phyloP scores from a whole-genome alignment of 2,797 vertebrate genomes.

The Notoglanidium macrostoma region DNA sequence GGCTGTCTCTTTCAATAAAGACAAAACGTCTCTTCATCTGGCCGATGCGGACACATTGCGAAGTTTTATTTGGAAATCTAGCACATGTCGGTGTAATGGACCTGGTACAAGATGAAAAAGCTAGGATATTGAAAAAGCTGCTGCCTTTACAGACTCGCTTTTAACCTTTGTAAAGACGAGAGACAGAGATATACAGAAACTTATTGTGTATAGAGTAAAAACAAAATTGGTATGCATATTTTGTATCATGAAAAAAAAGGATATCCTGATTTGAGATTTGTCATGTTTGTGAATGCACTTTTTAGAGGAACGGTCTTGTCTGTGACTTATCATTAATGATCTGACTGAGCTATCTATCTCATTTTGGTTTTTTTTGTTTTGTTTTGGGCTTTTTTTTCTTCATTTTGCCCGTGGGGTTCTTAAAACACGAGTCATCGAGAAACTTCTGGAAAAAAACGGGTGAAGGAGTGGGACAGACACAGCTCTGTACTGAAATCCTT shows the following conservation, averaged over 20 bases:
- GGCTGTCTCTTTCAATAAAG: constrained; percentile 88
- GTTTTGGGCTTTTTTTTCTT: neutral
- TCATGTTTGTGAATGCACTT: constrained; percentile 99
- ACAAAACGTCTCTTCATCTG: constrained; percentile 74
- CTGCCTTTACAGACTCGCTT: constrained; percentile 94
- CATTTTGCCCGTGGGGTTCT: constrained; percentile 38
- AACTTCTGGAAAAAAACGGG: constrained; percentile 27
- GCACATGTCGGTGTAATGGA: constrained; percentile 68
- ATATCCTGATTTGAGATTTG: constrained; percentile 95
- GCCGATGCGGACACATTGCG: constrained; percentile 75
- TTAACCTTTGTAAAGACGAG: constrained; percentile 84
- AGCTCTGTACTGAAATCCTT: constrained; percentile 53
- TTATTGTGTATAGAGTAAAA: constrained; percentile 87
- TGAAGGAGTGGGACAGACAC: constrained; percentile 31
- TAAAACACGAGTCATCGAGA: constrained; percentile 42
- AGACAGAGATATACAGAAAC: constrained; percentile 63
- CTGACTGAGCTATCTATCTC: constrained; percentile 88
- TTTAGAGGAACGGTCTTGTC: constrained; percentile 96
- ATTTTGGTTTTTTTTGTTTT: constrained; percentile 76
- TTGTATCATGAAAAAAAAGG: constrained; percentile 74
- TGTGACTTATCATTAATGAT: constrained; percentile 88
- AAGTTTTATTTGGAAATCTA: constrained; percentile 84
- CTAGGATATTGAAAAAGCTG: constrained; percentile 92
- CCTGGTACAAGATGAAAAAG: constrained; percentile 63
- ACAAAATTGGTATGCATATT: constrained; percentile 89